A percentile compares a stretch with the other conserved stretches of the same genome.
Conservation (phyloP, 2,888 invertebrate genomes). For the Idaea aversata region DNA sequence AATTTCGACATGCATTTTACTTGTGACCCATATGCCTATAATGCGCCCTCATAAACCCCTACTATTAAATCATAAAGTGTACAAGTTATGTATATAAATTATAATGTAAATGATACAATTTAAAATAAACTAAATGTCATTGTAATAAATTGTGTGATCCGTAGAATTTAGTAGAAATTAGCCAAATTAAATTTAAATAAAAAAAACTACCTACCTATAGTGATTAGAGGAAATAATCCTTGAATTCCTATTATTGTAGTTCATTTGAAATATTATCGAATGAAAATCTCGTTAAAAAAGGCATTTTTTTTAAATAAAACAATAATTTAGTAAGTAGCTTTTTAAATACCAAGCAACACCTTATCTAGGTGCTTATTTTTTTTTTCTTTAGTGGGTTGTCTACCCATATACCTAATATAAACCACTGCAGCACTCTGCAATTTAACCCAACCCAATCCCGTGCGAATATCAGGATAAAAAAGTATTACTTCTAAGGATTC, state of each 20-base stretch:
- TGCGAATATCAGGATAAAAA: too few relatives aligned
- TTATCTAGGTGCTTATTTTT: too few relatives aligned
- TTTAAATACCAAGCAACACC: neutral
- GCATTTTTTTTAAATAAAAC: neutral
- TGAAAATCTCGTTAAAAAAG: neutral
- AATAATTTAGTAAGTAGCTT: neutral
- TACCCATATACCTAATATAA: too few relatives aligned
- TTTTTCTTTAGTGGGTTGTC: too few relatives aligned
- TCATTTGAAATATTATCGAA: neutral
- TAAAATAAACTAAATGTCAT: conserved; percentile 50
- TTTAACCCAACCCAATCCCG: too few relatives aligned
- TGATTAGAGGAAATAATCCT: conserved; percentile 5
- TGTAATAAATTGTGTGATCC: conserved; percentile 64
- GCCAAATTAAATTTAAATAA: conserved; percentile 31
- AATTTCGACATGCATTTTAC: too few relatives aligned
- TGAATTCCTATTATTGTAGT: neutral
- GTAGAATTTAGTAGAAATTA: conserved; percentile 58
- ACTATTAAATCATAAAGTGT: neutral
- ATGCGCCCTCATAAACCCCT: neutral
- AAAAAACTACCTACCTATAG: conserved; percentile 7
- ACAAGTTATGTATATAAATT: conserved; percentile 40
- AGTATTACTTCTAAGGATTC: too few relatives aligned
- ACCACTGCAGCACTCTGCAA: too few relatives aligned
- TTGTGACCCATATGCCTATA: neutral
- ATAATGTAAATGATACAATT: conserved; percentile 44